phyloP scores from a whole-genome alignment of 2,797 vertebrate species.

The Trachops cirrhosus region DNA sequence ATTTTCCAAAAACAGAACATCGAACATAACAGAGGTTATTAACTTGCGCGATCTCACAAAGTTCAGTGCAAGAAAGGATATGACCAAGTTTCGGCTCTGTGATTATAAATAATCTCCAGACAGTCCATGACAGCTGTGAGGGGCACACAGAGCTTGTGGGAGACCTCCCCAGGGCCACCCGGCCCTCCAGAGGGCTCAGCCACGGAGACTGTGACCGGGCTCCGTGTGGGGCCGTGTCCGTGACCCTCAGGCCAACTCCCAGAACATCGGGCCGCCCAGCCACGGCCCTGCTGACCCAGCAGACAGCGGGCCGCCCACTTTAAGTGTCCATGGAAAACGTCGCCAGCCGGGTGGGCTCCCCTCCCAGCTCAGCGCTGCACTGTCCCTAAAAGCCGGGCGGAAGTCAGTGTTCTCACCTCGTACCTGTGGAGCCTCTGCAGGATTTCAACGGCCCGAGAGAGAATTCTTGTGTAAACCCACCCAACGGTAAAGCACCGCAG shows the following conservation, averaged over 20 bases:
- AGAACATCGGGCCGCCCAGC: rapidly evolving
- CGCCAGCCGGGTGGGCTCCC: background rate
- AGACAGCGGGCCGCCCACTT: background rate
- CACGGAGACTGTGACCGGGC: background rate
- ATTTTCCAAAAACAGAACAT: background rate
- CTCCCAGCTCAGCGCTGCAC: rapidly evolving
- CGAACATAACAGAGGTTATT: background rate
- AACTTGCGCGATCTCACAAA: background rate
- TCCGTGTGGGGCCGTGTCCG: background rate
- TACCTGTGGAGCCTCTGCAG: constrained; percentile 93
- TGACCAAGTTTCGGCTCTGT: background rate
- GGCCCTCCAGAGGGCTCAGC: background rate
- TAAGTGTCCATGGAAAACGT: rapidly evolving
- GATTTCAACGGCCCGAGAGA: constrained; percentile 93
- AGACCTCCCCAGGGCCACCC: background rate
- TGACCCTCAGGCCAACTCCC: background rate
- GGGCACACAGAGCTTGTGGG: background rate
- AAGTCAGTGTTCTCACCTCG: constrained; percentile 83
- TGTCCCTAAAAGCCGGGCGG: rapidly evolving
- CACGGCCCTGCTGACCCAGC: too few species aligned
- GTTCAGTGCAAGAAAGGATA: background rate
- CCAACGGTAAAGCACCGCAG: constrained; percentile 93
- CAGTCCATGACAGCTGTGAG: background rate
- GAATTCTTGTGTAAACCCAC: constrained; percentile 93
- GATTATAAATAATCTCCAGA: background rate